phyloP scores from a whole-genome alignment of 2,113 vertebrate genomes.

The Ochotona curzoniae region DNA sequence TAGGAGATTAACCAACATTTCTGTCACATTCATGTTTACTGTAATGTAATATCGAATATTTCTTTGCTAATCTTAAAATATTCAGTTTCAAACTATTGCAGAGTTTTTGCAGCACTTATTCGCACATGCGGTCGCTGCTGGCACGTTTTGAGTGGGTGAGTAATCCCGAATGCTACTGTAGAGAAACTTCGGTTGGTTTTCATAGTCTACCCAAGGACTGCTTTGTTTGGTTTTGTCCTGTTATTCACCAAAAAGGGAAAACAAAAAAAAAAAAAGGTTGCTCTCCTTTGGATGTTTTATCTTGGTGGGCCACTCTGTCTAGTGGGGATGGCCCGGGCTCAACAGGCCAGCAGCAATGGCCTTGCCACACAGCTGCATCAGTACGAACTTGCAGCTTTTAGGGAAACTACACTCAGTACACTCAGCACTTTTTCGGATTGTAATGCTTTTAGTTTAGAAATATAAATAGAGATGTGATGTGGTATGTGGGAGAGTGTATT shows the following conservation, averaged over 20 bases:
- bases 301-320: slow-evolving; percentile 6
- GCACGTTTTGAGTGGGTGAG: slow-evolving; percentile 40
- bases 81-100: slow-evolving; percentile 48
- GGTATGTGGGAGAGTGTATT: slow-evolving; percentile 57
- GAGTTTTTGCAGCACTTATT: slow-evolving; percentile 68
- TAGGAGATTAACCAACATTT: slow-evolving; percentile 72
- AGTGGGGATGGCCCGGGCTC: background rate
- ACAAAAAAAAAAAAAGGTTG: slow-evolving; percentile 54
- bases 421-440: background rate
- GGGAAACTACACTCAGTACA: background rate
- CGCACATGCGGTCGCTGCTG: slow-evolving; percentile 52
- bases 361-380: too few relatives aligned
- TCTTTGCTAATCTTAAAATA: slow-evolving; percentile 69
- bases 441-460: slow-evolving; percentile 58
- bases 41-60: slow-evolving; percentile 75
- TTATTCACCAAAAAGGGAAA: slow-evolving; percentile 10
- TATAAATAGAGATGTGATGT: slow-evolving; percentile 67
- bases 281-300: slow-evolving; percentile 50
- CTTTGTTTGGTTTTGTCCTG: slow-evolving; percentile 31
- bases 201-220: slow-evolving; percentile 39
- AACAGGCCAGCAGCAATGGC: background rate
- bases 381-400: background rate
- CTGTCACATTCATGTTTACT: slow-evolving; percentile 73
- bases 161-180: slow-evolving; percentile 57
- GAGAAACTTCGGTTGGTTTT: slow-evolving; percentile 52